A percentile compares a stretch with the other conserved stretches of the same genome.
phyloP scores from a whole-genome alignment of 2,797 vertebrate species.

The Holocentrus rufus region DNA sequence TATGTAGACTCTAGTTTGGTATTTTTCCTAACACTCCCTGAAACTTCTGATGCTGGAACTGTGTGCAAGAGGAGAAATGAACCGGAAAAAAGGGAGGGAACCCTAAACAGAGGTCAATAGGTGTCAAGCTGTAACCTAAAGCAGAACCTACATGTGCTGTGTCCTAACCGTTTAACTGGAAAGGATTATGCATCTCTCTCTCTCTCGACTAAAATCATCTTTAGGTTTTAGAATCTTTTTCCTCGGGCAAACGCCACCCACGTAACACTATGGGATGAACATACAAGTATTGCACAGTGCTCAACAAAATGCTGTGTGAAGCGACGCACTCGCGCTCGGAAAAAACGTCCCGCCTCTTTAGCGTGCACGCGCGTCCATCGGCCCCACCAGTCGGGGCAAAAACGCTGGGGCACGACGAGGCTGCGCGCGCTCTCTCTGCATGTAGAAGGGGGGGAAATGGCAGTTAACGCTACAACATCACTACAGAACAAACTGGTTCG shows the following conservation, averaged over 20 bases:
- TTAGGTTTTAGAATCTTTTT: conserved; percentile 51
- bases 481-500: conserved; percentile 93
- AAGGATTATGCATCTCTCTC: conserved; percentile 69
- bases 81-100: conserved; percentile 44
- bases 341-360: conserved; percentile 55
- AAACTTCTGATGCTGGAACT: conserved; percentile 72
- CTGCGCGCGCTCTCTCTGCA: conserved; percentile 79
- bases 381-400: conserved; percentile 69
- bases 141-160: conserved; percentile 80
- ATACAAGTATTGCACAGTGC: conserved; percentile 95
- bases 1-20: conserved; percentile 68
- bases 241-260: conserved; percentile 63
- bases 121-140: conserved; percentile 73
- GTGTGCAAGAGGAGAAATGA: conserved; percentile 56
- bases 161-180: conserved; percentile 74
- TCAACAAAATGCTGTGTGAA: conserved; percentile 95
- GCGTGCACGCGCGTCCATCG: conserved; percentile 81
- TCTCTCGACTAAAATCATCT: conserved; percentile 54
- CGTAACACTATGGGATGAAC: conserved; percentile 80
- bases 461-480: conserved; percentile 91
- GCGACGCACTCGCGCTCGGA: conserved; percentile 73
- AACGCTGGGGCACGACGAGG: neutral
- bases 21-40: conserved; percentile 77
- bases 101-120: conserved; percentile 63
- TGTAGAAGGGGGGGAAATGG: conserved; percentile 93